phyloP scores from a whole-genome alignment of 2,113 vertebrate genomes.

The Osmerus eperlanus region DNA sequence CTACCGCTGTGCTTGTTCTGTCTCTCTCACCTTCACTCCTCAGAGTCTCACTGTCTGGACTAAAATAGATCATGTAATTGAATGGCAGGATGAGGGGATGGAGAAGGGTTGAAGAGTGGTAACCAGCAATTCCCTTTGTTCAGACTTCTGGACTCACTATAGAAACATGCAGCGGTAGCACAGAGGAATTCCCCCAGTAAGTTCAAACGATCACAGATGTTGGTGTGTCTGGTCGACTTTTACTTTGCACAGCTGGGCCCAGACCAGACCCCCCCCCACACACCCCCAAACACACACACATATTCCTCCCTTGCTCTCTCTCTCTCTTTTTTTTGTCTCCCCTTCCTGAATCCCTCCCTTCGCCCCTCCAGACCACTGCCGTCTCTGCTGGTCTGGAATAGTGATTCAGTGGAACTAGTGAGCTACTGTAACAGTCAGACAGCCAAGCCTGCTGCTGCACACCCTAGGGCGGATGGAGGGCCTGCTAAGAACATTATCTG shows the following conservation, averaged over 20 bases:
- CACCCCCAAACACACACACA: constrained; percentile 25
- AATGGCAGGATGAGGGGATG: constrained; percentile 48
- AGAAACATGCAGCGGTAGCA: constrained; percentile 30
- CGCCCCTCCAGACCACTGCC: not conserved
- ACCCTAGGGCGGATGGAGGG: constrained; percentile 43
- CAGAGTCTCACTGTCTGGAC: constrained; percentile 51
- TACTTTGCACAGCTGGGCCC: constrained; percentile 64
- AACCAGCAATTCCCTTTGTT: constrained; percentile 53
- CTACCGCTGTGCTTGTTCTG: constrained; percentile 22
- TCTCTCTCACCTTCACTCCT: constrained; percentile 15
- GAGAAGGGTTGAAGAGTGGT: constrained; percentile 30
- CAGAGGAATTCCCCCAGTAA: constrained; percentile 64
- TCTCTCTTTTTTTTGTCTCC: constrained; percentile 17
- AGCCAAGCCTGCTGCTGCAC: constrained; percentile 27
- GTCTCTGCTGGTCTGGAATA: constrained; percentile 53
- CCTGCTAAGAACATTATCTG: constrained; percentile 61
- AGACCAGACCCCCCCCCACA: constrained; percentile 15
- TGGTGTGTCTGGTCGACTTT: constrained; percentile 44
- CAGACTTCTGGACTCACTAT: constrained; percentile 35
- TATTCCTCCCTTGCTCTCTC: constrained; percentile 14
- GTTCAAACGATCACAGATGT: constrained; percentile 69
- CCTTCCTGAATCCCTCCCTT: constrained; percentile 26
- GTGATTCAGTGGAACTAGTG: constrained; percentile 46
- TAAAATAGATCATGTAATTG: constrained; percentile 28
- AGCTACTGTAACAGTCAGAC: constrained; percentile 22